phyloP scores from a whole-genome alignment of 1,140 invertebrate genomes.

The Cherax destructor region DNA sequence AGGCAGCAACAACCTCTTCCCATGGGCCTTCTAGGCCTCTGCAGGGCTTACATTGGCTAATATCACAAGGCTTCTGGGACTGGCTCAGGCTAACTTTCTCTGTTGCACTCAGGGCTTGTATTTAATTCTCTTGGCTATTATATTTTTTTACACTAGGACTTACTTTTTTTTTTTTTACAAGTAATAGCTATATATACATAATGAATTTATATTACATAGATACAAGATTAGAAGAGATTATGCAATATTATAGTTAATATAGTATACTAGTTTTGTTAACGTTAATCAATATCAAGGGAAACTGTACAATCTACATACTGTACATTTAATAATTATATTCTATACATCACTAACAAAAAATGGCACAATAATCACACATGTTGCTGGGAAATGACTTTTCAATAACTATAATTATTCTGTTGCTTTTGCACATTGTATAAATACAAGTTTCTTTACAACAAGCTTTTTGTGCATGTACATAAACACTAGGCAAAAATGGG shows the following conservation, averaged over 20 bases:
- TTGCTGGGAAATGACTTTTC: neutral
- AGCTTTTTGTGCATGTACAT: constrained; percentile 5
- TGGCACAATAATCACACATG: constrained; percentile 10
- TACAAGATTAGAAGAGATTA: neutral
- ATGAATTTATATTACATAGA: constrained; percentile 17
- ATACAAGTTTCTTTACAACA: neutral
- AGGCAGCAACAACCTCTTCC: constrained; percentile 48
- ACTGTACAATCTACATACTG: constrained; percentile 28
- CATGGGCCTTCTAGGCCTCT: constrained; percentile 30
- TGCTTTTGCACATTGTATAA: neutral
- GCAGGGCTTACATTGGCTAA: constrained; percentile 55
- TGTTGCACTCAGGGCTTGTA: neutral
- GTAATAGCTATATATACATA: constrained; percentile 13
- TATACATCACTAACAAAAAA: constrained; percentile 1
- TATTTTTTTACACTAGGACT: neutral
- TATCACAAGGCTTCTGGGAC: constrained; percentile 61
- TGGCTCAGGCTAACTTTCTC: constrained; percentile 33
- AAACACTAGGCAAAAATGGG: constrained; percentile 8
- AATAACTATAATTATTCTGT: neutral
- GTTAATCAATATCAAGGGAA: constrained; percentile 12
- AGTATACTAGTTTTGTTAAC: neutral
- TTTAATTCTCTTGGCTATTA: constrained; percentile 7
- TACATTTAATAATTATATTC: neutral
- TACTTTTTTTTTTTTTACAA: neutral
- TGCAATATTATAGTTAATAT: constrained; percentile 8